Base-by-base conservation (phyloP, 2,888 invertebrate genomes). In the Galerucella nymphaeae region DNA sequence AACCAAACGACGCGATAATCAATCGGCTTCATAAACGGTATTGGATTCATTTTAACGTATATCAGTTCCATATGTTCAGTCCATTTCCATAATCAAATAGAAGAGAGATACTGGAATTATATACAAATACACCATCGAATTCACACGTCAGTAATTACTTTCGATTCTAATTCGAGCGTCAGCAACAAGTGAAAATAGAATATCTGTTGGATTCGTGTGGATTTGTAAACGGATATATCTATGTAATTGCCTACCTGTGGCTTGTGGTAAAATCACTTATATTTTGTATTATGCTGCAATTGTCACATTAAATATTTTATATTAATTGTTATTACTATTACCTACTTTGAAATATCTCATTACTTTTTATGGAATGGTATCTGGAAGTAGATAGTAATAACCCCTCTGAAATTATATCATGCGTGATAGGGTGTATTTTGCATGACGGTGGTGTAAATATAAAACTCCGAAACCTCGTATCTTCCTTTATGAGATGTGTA, bases 41-140 rank as follows among this genome's bases (percentile, higher is more conserved):
- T 79, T 78, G 74, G 75, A 79, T 78, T 78, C 76, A 78, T 80
- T 81, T 30, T 80, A 80, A 71, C 76, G 76, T 74, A 70, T 82
- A 83, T 82, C 82, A 81, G 80, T 79, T 75, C 79, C 83, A 83
- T 83, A 82, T 83, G 83, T 80, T 82, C 80, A 73, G 80, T 77
- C 80, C 81, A 82, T 82, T 81, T 82, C 80, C 81, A 82, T 80
- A 79, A 81, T 80, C 80, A 80, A 81, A 81, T 81, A 79, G 66
- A 78, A 76, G 70, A 76, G 70, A 77, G 75, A 76, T 76, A 76
- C 70, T 72, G 76, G 75, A 75, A 75, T 64, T 70, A 74, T 72
- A 69, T 59, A 59, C 65, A 66, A 13, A 65, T 23, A 66, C 62
- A 50, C 16, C 41, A 69, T 45, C 14, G 53, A 61, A 41, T 59